Conservation (phyloP, 2,797 vertebrate species). For the Carduelis carduelis region DNA sequence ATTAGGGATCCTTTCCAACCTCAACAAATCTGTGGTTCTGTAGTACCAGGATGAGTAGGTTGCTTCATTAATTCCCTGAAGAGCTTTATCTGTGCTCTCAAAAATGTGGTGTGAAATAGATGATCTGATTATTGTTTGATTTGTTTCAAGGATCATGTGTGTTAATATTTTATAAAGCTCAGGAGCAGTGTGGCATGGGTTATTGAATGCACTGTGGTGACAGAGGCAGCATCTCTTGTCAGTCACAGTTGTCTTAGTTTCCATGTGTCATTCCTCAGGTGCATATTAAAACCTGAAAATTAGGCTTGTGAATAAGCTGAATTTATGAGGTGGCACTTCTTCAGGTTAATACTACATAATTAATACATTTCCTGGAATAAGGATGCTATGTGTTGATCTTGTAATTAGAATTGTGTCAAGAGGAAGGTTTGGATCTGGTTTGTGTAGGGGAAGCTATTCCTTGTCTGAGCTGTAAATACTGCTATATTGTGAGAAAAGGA, state of each 20-base stretch:
- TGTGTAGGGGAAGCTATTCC: not conserved
- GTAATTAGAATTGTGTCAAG: not conserved
- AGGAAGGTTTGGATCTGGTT: not conserved
- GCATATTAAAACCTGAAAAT: constrained; percentile 38
- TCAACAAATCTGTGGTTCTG: not conserved
- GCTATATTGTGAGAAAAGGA: not conserved
- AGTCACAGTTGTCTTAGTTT: constrained; percentile 18
- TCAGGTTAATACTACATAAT: not conserved
- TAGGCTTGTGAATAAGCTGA: not conserved
- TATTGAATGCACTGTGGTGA: constrained; percentile 14
- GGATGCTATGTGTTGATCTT: not conserved
- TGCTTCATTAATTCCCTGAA: not conserved
- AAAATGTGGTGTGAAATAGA: not conserved
- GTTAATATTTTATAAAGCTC: constrained; percentile 36
- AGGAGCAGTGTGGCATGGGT: not conserved
- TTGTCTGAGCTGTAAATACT: not conserved
- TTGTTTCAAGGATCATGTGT: constrained; percentile 8
- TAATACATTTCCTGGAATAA: not conserved
- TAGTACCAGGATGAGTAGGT: not conserved
- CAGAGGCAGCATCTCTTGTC: constrained; percentile 35
- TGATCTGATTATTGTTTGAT: not conserved
- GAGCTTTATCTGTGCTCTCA: not conserved
- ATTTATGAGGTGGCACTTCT: constrained; percentile 8
- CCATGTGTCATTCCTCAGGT: not conserved
- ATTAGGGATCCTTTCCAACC: not conserved